Base-by-base conservation (phyloP, 2,113 vertebrate genomes). In the Sylvilagus bachmani region DNA sequence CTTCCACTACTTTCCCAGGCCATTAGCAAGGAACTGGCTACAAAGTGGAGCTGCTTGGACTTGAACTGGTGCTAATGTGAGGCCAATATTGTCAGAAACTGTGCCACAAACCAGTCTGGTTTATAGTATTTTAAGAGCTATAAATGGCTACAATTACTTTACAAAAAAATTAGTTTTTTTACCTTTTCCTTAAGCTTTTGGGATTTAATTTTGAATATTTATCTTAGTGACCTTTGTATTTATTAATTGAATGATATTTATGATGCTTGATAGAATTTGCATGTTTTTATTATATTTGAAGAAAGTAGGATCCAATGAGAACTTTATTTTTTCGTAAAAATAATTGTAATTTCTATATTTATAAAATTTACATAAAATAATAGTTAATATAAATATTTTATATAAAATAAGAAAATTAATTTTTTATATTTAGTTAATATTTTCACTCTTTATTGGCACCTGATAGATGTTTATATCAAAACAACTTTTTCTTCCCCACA, bases 151-250 rank as follows among this genome's bases (percentile, higher is more conserved):
- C 33, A 93, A 62, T 44, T 44, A 44, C 7, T 44, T 44, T 44
- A 44, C 44, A 44, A 44, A 44, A 44, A 44, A 44, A 44, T 83
- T 78, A 53, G 17, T 69, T 87, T 87, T 74, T 95, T 19, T 53
- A 86, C 5, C 71, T 93, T 19, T 64, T 93, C 89, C 74, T 67
- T 73, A 31, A 95, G 71, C 77, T 71, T 82, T 58, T 27, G 82
- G 79, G 90, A 90, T 90, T 96, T 94, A 61, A 75, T 92, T 77
- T 90, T 8, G 11, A 82, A 33, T 92, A 89, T 95, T 73, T 97
- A 36, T 17, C 13, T 87, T 96, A 93, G 51, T 94, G 88, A 96
- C 85, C 49, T 86, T 93, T 80, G 51, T 95, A 69, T 87, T 95
- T 81, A 83, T 96, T 82, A 70, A 77, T 84, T 96, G 97, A 93